Evolutionary conservation across 2,113 vertebrate genomes (phyloP).

Genomic region (Stigmatopora argus): DNA sequence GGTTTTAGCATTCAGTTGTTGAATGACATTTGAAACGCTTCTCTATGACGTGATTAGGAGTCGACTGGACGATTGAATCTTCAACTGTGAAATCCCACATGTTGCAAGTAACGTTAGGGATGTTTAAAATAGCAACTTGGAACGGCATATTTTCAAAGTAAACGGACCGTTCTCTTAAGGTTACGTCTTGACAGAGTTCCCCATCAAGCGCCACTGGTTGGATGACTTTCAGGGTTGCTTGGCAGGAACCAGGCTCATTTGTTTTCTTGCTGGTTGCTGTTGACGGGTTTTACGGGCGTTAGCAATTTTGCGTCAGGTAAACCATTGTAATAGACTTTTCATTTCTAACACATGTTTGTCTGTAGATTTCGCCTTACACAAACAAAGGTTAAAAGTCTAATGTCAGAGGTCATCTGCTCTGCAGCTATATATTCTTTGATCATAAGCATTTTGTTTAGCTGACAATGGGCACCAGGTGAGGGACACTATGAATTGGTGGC

Average conservation of each 20-base stretch:
- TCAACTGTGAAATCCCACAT: too few species aligned
- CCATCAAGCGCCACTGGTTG: background rate
- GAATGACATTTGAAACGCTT: background rate
- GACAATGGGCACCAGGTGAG: background rate
- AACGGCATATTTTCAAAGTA: background rate
- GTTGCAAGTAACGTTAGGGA: too few species aligned
- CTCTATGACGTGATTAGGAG: background rate
- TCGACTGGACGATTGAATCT: background rate
- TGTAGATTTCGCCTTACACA: slow-evolving; percentile 36
- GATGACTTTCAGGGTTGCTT: background rate
- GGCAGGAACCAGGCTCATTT: background rate
- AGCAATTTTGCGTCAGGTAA: background rate
- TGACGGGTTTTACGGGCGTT: background rate
- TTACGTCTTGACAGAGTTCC: background rate
- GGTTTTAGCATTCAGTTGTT: background rate
- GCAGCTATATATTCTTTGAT: slow-evolving; percentile 19
- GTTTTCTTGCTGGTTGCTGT: background rate
- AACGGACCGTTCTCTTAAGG: background rate
- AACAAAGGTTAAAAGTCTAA: slow-evolving; percentile 42
- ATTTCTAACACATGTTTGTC: background rate
- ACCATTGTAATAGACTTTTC: background rate
- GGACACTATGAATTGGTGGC: too few species aligned
- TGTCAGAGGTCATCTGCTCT: slow-evolving; percentile 30
- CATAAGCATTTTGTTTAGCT: slow-evolving; percentile 11
- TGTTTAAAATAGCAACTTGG: too few species aligned